Conservation (phyloP, 2,888 invertebrate species). For the Idaea aversata region DNA sequence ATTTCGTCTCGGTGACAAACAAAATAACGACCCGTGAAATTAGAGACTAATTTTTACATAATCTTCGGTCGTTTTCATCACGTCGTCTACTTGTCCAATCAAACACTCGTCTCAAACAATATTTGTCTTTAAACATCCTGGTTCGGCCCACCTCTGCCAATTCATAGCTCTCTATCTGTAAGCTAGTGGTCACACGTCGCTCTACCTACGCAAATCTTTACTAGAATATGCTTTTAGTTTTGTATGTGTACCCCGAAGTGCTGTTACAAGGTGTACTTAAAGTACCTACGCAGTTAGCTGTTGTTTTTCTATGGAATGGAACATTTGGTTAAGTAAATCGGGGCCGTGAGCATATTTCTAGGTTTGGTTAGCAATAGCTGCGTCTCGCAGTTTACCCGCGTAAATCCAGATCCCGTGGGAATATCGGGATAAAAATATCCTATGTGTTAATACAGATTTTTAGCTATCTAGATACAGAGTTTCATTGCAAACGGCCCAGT, state of each 20-base stretch:
- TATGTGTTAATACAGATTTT: too few species aligned
- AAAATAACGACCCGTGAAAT: neutral
- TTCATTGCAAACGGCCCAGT: too few species aligned
- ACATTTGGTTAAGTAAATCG: conserved; percentile 13
- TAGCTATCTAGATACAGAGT: too few species aligned
- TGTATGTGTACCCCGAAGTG: neutral
- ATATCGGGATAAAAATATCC: too few species aligned
- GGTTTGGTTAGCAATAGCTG: neutral
- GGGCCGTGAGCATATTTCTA: neutral
- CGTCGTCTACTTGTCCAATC: conserved; percentile 16
- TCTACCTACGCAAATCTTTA: neutral
- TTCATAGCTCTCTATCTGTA: conserved; percentile 10
- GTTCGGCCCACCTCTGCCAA: conserved; percentile 16
- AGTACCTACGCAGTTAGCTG: conserved; percentile 16
- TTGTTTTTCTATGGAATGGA: conserved; percentile 12
- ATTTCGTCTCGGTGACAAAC: conserved; percentile 4
- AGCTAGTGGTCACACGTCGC: neutral
- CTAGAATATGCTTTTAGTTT: neutral
- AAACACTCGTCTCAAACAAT: conserved; percentile 26
- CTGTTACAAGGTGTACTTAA: conserved; percentile 32
- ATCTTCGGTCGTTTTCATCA: conserved; percentile 18
- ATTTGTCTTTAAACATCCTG: conserved; percentile 26
- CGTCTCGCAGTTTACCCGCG: too few species aligned
- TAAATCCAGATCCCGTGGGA: too few species aligned
- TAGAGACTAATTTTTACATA: conserved; percentile 4